phyloP scores from a whole-genome alignment of 2,888 invertebrate species.

The Euclidia mi region DNA sequence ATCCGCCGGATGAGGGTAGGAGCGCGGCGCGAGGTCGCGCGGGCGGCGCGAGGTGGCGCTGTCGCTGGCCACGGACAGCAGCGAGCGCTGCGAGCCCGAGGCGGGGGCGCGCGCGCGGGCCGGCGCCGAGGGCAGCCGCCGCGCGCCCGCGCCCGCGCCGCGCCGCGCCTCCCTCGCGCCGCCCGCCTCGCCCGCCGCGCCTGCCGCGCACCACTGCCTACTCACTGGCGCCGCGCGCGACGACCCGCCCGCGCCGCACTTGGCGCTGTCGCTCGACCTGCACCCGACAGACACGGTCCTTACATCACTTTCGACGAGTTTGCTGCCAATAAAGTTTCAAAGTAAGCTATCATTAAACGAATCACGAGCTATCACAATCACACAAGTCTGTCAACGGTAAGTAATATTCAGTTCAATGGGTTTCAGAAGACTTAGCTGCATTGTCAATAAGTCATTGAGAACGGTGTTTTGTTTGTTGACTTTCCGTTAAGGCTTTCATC shows the following conservation, averaged over 20 bases:
- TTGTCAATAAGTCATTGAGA: too few relatives aligned
- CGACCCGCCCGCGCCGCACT: constrained; percentile 89
- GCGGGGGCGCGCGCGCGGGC: constrained; percentile 66
- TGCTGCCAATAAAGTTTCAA: constrained; percentile 51
- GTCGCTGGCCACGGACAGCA: constrained; percentile 88
- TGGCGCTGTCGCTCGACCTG: constrained; percentile 92
- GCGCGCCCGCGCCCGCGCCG: constrained; percentile 53
- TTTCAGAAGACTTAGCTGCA: too few relatives aligned
- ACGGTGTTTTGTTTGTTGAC: not conserved
- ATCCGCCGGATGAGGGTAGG: constrained; percentile 81
- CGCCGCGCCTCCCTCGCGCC: constrained; percentile 68
- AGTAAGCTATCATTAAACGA: not conserved
- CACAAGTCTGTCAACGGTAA: too few relatives aligned
- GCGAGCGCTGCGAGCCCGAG: constrained; percentile 84
- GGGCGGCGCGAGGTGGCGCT: constrained; percentile 85
- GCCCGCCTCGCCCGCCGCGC: constrained; percentile 81
- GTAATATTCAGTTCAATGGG: too few relatives aligned
- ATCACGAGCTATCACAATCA: not conserved
- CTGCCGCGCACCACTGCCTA: constrained; percentile 90
- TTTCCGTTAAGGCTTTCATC: too few relatives aligned
- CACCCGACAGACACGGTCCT: constrained; percentile 53
- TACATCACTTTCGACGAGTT: constrained; percentile 54
- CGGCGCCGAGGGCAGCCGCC: constrained; percentile 62
- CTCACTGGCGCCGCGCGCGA: constrained; percentile 87
- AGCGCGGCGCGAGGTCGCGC: constrained; percentile 79